Evolutionary conservation across 2,888 invertebrate species (phyloP).

Genomic region (Drosophila borealis): DNA sequence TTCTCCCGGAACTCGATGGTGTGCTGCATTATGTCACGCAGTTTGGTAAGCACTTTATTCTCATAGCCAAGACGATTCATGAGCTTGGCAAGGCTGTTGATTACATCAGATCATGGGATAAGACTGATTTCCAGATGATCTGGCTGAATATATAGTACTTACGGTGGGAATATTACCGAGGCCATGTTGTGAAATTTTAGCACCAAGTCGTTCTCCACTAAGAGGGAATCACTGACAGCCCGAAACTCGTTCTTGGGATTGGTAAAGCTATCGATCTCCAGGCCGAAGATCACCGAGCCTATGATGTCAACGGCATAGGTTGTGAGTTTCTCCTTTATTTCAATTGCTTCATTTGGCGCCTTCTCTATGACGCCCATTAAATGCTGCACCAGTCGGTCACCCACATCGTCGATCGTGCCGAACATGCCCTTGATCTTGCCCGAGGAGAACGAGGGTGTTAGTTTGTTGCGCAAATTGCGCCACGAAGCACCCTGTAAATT

Average conservation of each 20-base stretch:
- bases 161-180: slow-evolving; percentile 77
- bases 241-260: slow-evolving; percentile 83
- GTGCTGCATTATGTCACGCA: slow-evolving; percentile 83
- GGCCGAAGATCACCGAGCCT: slow-evolving; percentile 85
- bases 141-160: slow-evolving; percentile 36
- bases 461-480: slow-evolving; percentile 87
- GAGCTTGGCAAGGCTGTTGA: slow-evolving; percentile 62
- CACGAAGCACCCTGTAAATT: slow-evolving; percentile 86
- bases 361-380: slow-evolving; percentile 81
- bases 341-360: slow-evolving; percentile 82
- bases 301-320: slow-evolving; percentile 85
- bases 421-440: slow-evolving; percentile 89
- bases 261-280: slow-evolving; percentile 83
- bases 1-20: slow-evolving; percentile 85
- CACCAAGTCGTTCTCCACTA: slow-evolving; percentile 24
- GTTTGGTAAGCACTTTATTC: slow-evolving; percentile 67
- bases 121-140: neutral
- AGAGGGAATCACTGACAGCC: slow-evolving; percentile 58
- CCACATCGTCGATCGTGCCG: slow-evolving; percentile 87
- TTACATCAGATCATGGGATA: neutral
- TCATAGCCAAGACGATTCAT: slow-evolving; percentile 60
- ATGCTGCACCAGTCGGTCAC: slow-evolving; percentile 86
- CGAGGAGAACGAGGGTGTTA: slow-evolving; percentile 89
- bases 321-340: slow-evolving; percentile 83
- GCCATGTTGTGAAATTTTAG: slow-evolving; percentile 59